These are phyloP conservation scores for Adelosebastes latens DNA, from an alignment of 2,797 vertebrate species.

Conservation along the genomic window DNA sequence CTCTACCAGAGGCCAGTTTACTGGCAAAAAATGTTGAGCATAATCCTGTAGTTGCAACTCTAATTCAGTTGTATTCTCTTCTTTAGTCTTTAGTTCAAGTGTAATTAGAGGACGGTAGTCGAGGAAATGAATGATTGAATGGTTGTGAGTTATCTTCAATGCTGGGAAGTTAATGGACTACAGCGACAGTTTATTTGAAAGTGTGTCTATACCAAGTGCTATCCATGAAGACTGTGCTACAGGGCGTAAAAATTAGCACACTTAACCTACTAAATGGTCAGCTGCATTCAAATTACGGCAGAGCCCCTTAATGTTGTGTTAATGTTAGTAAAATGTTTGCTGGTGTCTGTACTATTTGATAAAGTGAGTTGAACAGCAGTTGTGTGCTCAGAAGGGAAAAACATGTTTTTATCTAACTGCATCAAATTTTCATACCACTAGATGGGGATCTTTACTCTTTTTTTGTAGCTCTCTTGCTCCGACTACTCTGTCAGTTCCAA, in stretches of 20 bases:
- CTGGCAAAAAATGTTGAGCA: neutral
- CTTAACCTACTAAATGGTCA: too few species aligned
- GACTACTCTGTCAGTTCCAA: neutral
- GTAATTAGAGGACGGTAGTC: neutral
- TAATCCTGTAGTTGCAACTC: neutral
- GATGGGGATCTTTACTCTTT: conserved; percentile 53
- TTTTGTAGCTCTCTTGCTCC: neutral
- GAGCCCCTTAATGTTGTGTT: neutral
- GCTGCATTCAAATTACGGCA: neutral
- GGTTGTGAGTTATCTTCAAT: neutral
- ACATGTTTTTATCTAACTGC: conserved; percentile 2
- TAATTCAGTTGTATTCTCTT: neutral
- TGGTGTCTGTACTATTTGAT: neutral
- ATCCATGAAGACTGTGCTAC: neutral
- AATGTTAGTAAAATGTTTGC: neutral
- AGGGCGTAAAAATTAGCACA: neutral
- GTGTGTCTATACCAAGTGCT: neutral
- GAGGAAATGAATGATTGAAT: neutral
- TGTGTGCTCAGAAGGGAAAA: neutral
- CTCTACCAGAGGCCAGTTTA: neutral
- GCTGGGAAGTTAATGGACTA: neutral
- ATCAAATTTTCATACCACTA: conserved; percentile 55
- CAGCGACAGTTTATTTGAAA: neutral
- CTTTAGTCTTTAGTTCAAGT: neutral
- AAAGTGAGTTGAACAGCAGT: neutral